A percentile compares a stretch with the other conserved stretches of the same genome.
phyloP scores from a whole-genome alignment of 1,140 invertebrate species.

The Lordiphosa stackelbergi region DNA sequence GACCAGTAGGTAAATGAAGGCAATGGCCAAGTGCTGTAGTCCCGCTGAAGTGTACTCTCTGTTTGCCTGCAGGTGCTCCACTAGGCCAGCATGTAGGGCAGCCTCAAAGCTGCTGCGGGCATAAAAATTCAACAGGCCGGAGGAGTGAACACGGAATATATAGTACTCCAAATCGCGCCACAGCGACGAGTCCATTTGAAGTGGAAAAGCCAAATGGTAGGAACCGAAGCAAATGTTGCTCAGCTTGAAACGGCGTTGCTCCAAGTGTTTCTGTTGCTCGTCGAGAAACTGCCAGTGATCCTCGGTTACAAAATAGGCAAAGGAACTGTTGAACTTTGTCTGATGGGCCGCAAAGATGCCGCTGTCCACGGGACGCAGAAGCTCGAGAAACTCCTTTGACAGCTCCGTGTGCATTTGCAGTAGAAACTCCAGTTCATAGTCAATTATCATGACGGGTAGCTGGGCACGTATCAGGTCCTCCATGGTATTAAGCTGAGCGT shows the following conservation, averaged over 20 bases:
- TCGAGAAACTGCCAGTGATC: conserved; percentile 63
- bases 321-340: conserved; percentile 50
- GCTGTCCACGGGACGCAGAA: conserved; percentile 52
- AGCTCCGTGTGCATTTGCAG: conserved; percentile 33
- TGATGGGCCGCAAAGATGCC: conserved; percentile 49
- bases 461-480: conserved; percentile 53
- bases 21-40: conserved; percentile 47
- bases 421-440: conserved; percentile 67
- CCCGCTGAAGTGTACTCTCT: conserved; percentile 51
- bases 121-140: conserved; percentile 55
- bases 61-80: conserved; percentile 37
- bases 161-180: conserved; percentile 64
- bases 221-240: conserved; percentile 62
- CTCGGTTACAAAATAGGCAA: conserved; percentile 60
- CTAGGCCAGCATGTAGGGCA: conserved; percentile 51
- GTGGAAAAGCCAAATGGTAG: conserved; percentile 57
- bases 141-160: conserved; percentile 56
- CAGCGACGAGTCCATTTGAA: conserved; percentile 58
- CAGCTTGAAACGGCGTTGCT: conserved; percentile 52
- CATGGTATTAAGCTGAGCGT: conserved; percentile 63
- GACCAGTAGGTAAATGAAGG: conserved; percentile 45
- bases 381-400: conserved; percentile 31
- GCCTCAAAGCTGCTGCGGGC: conserved; percentile 52
- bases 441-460: conserved; percentile 65
- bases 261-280: conserved; percentile 56